Evolutionary conservation across 1,140 invertebrate species (phyloP), one percentile per base, ranked within the genome.

Genomic region (Meloidogyne floridensis): DNA sequence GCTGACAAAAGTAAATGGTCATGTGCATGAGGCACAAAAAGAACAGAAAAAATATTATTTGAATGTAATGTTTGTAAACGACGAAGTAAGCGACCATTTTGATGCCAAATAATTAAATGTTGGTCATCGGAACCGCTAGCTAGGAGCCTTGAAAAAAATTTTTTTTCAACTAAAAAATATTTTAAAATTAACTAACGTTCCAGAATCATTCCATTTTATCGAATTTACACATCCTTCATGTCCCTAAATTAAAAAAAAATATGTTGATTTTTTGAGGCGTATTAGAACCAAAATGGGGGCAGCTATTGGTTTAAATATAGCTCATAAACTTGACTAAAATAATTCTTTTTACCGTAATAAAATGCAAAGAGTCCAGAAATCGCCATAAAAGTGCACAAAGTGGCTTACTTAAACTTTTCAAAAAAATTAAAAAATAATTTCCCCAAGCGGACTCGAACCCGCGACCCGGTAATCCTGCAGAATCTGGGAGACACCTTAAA

Each of bases 191-290:
- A 77, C 76, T 20, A 42, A 81, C 73, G 81, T 83, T 13, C 81
- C 81, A 74, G 80, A 20, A 13, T 47, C 51, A 73, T 82, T 83
- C 81, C 81, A 82, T 56, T 43, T 81, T 11, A 82, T 81, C 6
- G 80, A 42, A 54, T 82, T 82, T n/a, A 82, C 81, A 82, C 81
- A 82, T 9, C 81, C 81, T 15, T 18, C 70, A 70, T 82, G 81
- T 0, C 81, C 81, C 80, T 81, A 72, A 80, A 80, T 47, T 10
- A 6, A 6, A 54, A n/a, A n/a, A 8, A 47, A 47, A 0, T 47
- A 6, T 47, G 4, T 7, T 47, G 47, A 47, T 47, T 47, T 8
- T 6, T 47, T 47, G 7, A 47, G 0, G 7, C 47, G 0, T 6
- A 6, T 8, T 47, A 47, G 47, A 47, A 0, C 7, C 4, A 47